Base-by-base conservation (phyloP, 2,888 invertebrate genomes). In the Adelognathus sp. region DNA sequence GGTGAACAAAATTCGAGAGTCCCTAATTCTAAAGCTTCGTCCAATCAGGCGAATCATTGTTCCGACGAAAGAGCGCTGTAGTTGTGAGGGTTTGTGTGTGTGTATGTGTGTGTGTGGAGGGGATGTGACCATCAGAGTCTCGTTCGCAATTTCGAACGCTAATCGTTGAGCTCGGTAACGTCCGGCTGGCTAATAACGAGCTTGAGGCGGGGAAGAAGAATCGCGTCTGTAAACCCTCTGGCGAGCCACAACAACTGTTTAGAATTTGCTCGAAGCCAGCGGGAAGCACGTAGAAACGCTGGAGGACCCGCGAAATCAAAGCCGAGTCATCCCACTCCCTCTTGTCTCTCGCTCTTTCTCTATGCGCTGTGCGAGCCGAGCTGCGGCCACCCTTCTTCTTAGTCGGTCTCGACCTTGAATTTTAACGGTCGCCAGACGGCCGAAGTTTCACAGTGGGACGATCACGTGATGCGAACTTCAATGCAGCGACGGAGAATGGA, bases 1-100 rank as follows among this genome's bases (percentile, higher is more conserved):
- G 82, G 72, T 81, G 83, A 85, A 84, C 83, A 79, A 82, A 86
- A 83, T 82, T 78, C 81, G 82, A 31, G 44, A 79, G 79, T 82
- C 84, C 83, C 84, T 84, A 85, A 86, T 84, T 88, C 87, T 86
- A 87, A 87, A 85, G 88, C 85, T 80, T 81, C 46, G 80, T 76
- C 81, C 88, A 87, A 89, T 89, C 88, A 86, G 83, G 46, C 79
- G 66, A 31, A 21, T 76, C 79, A 88, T 88, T 88, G 87, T 88
- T 87, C 88, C 79, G 76, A 63, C 46, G 60, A 39, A 56, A 33
- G 3, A n/a, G n/a, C n/a, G n/a, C n/a, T n/a, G n/a, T n/a, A n/a
- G n/a, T n/a, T n/a, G n/a, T n/a, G n/a, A n/a, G n/a, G n/a, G n/a
- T n/a, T n/a, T n/a, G n/a, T n/a, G n/a, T n/a, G n/a, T n/a, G n/a